A percentile compares a stretch with the other conserved stretches of the same genome.
phyloP scores from a whole-genome alignment of 2,888 invertebrate genomes.

The Lamproptera curius region DNA sequence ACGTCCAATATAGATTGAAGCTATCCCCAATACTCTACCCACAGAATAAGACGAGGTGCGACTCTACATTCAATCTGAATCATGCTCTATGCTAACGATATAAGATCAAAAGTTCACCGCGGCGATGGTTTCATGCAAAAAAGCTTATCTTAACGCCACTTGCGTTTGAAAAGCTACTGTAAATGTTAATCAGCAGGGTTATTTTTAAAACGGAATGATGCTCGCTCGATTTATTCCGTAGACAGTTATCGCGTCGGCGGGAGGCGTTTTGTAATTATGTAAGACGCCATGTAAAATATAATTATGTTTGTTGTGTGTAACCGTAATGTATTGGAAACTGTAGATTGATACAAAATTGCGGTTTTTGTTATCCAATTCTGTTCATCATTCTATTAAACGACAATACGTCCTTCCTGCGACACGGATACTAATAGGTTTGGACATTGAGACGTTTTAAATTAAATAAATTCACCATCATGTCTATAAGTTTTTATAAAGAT shows the following conservation, averaged over 20 bases:
- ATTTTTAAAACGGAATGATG: constrained; percentile 2
- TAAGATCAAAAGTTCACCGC: constrained; percentile 13
- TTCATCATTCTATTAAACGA: too few species aligned
- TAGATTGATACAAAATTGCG: too few species aligned
- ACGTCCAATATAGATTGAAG: too few species aligned
- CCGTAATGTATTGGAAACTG: not conserved
- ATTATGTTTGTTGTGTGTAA: not conserved
- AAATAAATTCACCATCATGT: too few species aligned
- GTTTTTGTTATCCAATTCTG: too few species aligned
- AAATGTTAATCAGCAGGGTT: constrained; percentile 3
- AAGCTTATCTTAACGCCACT: constrained; percentile 7
- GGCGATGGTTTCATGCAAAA: constrained; percentile 1
- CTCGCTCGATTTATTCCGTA: not conserved
- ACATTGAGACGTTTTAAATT: too few species aligned
- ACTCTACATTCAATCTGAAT: too few species aligned
- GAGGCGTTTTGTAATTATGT: constrained; percentile 3
- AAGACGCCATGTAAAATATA: constrained; percentile 9
- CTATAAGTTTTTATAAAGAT: too few species aligned
- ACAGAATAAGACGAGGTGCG: not conserved
- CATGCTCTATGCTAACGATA: too few species aligned
- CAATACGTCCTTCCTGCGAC: too few species aligned
- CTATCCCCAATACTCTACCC: too few species aligned
- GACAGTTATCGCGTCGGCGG: constrained; percentile 5
- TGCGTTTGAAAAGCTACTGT: constrained; percentile 18
- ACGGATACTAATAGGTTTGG: too few species aligned